Evolutionary conservation across 2,797 vertebrate genomes (phyloP).

Genomic region (Scyliorhinus canicula): DNA sequence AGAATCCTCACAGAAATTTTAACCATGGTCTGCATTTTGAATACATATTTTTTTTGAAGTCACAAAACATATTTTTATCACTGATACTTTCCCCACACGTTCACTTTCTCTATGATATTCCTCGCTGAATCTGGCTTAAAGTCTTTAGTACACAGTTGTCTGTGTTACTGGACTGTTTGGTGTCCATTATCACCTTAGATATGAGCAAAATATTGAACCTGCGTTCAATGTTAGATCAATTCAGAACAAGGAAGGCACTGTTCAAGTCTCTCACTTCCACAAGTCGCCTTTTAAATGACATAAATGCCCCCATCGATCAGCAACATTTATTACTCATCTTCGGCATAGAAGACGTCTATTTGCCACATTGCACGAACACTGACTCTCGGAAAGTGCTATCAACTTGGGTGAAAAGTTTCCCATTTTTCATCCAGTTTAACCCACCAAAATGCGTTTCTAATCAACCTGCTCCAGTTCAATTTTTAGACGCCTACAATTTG

Average conservation of each 20-base stretch:
- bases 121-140: not conserved
- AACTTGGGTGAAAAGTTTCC: no score
- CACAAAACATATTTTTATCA: not conserved
- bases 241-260: not conserved
- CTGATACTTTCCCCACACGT: not conserved
- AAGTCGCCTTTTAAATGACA: not conserved
- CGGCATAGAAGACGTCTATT: not conserved
- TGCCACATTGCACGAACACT: not conserved
- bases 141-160: not conserved
- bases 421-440: no score
- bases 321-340: not conserved
- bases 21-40: not conserved
- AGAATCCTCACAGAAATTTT: not conserved
- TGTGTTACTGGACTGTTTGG: not conserved
- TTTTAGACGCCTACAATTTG: no score
- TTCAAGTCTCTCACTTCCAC: not conserved
- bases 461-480: no score
- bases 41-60: not conserved
- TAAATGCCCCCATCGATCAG: not conserved
- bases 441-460: no score
- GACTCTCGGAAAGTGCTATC: not conserved
- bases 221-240: not conserved
- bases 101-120: not conserved
- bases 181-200: not conserved
- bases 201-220: not conserved